A percentile compares a stretch with the other conserved stretches of the same genome.
These are phyloP conservation scores for Catocala fraxini DNA, from an alignment of 2,888 invertebrate genomes.

Conservation along the genomic window DNA sequence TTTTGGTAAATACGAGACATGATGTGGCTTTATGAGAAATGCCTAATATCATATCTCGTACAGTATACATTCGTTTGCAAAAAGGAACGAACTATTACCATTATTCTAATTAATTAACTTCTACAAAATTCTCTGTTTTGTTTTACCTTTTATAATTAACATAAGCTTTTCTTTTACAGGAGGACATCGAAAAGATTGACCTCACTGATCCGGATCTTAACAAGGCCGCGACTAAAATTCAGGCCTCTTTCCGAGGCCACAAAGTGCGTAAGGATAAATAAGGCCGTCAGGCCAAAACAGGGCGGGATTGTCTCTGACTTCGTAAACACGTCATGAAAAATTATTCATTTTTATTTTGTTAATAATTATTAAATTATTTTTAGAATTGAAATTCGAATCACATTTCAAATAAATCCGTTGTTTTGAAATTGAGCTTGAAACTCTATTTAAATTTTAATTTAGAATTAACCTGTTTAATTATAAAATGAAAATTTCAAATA, in stretches of 20 bases:
- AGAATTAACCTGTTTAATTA: too few species aligned
- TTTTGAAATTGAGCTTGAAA: background rate
- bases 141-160: background rate
- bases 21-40: too few species aligned
- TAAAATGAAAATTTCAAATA: too few species aligned
- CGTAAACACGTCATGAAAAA: slow-evolving; percentile 52
- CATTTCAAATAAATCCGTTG: background rate
- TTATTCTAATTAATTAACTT: too few species aligned
- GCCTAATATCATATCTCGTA: too few species aligned
- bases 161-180: slow-evolving; percentile 66
- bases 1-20: too few species aligned
- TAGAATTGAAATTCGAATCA: too few species aligned
- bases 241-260: slow-evolving; percentile 97
- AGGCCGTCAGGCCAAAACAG: slow-evolving; percentile 52
- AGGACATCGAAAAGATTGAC: slow-evolving; percentile 95
- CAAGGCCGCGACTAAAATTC: slow-evolving; percentile 97
- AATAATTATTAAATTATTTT: too few species aligned
- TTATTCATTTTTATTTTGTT: background rate
- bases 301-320: slow-evolving; percentile 62
- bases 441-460: too few species aligned
- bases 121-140: too few species aligned
- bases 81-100: too few species aligned
- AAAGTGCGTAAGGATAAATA: slow-evolving; percentile 93
- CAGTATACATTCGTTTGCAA: too few species aligned
- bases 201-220: slow-evolving; percentile 95